Evolutionary conservation across 2,797 vertebrate species (phyloP).

Genomic region (Sebastes matsubarae): DNA sequence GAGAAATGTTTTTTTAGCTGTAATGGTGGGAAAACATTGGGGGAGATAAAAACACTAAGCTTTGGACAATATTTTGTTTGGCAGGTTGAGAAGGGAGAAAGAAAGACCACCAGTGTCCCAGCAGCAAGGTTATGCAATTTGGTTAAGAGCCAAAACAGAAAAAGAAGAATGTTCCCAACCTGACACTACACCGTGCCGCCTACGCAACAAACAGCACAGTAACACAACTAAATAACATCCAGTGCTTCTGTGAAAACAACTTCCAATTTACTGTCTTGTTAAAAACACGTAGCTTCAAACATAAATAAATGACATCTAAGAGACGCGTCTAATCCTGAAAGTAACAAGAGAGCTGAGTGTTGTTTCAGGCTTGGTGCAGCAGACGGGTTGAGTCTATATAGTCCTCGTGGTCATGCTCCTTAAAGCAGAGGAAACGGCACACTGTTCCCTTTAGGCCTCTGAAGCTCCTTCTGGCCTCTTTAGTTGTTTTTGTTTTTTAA

Average conservation of each 20-base stretch:
- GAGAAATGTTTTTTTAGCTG: conserved; percentile 10
- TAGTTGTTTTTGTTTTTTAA: conserved; percentile 47
- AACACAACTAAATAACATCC: conserved; percentile 13
- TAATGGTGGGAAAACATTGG: conserved; percentile 42
- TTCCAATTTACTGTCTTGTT: conserved; percentile 3
- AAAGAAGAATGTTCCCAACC: conserved; percentile 22
- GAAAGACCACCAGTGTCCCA: conserved; percentile 26
- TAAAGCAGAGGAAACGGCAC: conserved; percentile 25
- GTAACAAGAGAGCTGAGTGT: neutral
- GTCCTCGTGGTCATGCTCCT: conserved; percentile 22
- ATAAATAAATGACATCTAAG: neutral
- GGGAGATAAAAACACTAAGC: conserved; percentile 23
- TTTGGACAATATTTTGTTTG: conserved; percentile 57
- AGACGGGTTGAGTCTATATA: conserved; percentile 3
- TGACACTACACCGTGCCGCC: conserved; percentile 28
- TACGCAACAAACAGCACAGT: conserved; percentile 13
- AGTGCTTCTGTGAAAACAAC: neutral
- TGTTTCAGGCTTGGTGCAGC: conserved; percentile 28
- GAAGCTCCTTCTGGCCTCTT: conserved; percentile 24
- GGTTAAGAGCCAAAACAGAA: conserved; percentile 43
- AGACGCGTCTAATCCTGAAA: neutral
- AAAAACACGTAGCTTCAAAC: conserved; percentile 9
- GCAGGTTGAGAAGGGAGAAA: conserved; percentile 21
- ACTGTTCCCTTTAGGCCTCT: conserved; percentile 22
- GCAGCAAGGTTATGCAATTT: conserved; percentile 55